A percentile compares a stretch with the other conserved stretches of the same genome.
Conservation (phyloP, 2,888 invertebrate species). For the Athalia circularis region DNA sequence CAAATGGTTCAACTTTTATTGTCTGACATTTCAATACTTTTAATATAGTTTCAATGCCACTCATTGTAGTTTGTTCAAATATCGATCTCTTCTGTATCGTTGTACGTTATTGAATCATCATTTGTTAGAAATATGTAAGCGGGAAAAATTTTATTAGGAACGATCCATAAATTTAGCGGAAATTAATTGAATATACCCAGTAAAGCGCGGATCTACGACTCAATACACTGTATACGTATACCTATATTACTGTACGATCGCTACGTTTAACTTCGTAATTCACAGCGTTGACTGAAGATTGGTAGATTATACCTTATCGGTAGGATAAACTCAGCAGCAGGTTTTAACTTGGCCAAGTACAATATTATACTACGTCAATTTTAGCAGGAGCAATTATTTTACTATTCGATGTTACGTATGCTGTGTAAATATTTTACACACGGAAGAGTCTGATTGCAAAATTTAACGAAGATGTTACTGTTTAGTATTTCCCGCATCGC, state of each 20-base stretch:
- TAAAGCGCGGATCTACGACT: not conserved
- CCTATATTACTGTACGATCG: conserved; percentile 1
- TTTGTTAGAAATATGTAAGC: no score
- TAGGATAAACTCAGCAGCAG: not conserved
- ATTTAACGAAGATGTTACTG: not conserved
- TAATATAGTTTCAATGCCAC: no score
- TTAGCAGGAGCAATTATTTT: not conserved
- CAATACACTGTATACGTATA: not conserved
- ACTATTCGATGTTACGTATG: not conserved
- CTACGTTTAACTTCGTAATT: conserved; percentile 12
- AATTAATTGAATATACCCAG: no score
- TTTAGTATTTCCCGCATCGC: not conserved
- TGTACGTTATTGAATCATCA: no score
- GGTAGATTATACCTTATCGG: conserved; percentile 41
- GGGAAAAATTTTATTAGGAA: no score
- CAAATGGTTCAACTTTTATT: no score
- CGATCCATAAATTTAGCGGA: no score
- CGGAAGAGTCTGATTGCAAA: not conserved
- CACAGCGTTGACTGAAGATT: no score
- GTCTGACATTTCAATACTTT: no score
- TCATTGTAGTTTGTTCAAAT: no score
- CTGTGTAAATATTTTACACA: not conserved
- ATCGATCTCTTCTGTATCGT: no score
- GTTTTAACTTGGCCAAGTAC: not conserved
- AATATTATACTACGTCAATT: not conserved